Evolutionary conservation across 2,113 vertebrate species (phyloP).

Genomic region (Agapornis roseicollis): DNA sequence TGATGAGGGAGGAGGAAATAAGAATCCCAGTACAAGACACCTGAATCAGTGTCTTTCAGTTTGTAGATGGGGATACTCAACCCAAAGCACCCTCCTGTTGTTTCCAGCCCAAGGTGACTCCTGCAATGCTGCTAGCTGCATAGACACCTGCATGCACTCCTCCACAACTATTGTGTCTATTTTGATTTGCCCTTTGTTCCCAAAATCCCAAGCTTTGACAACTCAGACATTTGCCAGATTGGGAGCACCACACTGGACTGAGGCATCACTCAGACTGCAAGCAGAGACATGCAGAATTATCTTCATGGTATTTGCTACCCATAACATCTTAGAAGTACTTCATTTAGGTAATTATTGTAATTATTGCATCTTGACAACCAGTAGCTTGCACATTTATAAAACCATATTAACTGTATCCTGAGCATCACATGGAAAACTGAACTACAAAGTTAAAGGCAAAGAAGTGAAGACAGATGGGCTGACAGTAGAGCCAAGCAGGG

Average conservation of each 20-base stretch:
- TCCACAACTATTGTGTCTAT: background rate
- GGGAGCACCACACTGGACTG: accelerated
- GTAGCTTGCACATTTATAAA: background rate
- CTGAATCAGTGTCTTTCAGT: background rate
- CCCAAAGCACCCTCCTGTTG: background rate
- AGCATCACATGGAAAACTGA: background rate
- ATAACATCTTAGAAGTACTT: background rate
- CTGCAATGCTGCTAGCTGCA: background rate
- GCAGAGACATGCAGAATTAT: background rate
- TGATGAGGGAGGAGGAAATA: background rate
- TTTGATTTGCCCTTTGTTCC: background rate
- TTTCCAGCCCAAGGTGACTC: background rate
- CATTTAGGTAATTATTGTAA: background rate
- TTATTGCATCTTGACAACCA: background rate
- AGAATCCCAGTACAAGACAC: background rate
- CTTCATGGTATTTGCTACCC: background rate
- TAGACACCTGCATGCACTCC: background rate
- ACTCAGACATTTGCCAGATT: background rate
- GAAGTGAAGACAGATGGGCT: background rate
- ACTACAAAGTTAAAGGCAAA: background rate
- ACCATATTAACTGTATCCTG: background rate
- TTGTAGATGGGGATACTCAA: background rate
- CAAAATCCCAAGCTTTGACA: background rate
- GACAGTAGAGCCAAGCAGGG: background rate
- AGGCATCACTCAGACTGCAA: background rate